Evolutionary conservation across 2,113 vertebrate genomes (phyloP).

Genomic region (Neopipo cinnamomea): DNA sequence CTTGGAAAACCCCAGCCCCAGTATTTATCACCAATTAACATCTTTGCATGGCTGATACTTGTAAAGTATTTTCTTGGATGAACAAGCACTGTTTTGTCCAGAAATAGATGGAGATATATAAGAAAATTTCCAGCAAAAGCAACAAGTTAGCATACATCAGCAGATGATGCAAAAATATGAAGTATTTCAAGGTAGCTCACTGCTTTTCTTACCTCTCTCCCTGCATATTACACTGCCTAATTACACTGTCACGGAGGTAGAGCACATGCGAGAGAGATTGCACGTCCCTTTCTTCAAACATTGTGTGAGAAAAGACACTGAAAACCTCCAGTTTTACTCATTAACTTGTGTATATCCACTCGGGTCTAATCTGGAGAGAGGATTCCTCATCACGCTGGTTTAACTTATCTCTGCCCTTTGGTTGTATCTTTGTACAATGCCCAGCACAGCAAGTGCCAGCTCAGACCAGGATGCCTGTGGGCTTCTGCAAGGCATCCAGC

Average conservation of each 20-base stretch:
- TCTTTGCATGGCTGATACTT: not conserved
- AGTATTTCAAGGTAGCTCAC: not conserved
- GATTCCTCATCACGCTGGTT: not conserved
- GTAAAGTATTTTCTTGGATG: not conserved
- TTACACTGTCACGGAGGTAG: not conserved
- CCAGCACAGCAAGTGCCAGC: not conserved
- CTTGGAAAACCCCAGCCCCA: not conserved
- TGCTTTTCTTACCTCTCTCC: not conserved
- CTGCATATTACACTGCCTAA: not conserved
- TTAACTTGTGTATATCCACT: not conserved
- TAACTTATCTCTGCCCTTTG: not conserved
- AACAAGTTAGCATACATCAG: not conserved
- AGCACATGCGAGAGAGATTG: not conserved
- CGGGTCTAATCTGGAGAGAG: not conserved
- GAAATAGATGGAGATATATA: not conserved
- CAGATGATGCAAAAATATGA: not conserved
- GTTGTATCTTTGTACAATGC: not conserved
- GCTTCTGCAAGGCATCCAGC: not conserved
- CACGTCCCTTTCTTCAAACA: not conserved
- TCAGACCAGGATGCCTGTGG: not conserved
- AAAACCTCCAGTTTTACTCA: not conserved
- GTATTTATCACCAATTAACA: not conserved
- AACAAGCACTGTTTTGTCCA: not conserved
- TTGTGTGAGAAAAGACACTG: not conserved
- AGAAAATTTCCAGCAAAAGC: not conserved